Evolutionary conservation across 2,797 vertebrate genomes (phyloP), one percentile per base, ranked within the genome.

Genomic region (Mycteria americana): DNA sequence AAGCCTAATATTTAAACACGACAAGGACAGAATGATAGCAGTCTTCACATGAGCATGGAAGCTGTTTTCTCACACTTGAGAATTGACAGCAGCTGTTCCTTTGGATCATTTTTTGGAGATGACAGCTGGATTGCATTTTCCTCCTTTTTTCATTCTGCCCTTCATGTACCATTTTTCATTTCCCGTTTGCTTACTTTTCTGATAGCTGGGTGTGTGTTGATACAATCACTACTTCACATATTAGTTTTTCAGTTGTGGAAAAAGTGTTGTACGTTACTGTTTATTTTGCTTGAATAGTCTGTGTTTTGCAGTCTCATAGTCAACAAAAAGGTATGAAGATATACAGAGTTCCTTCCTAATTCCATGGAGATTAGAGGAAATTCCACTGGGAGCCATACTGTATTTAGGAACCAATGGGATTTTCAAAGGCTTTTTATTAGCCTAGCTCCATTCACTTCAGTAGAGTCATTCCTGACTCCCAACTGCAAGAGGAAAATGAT

Each of bases 1-100:
- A 89, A 64, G 50, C 15, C 75, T 91, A 87, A 77, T 94, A 95
- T 85, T 96, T 80, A 87, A 92, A 74, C 8, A 27, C 14, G 50
- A 41, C 68, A 72, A 68, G 81, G 60, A 83, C 15, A 67, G 73
- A 76, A 60, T 0, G 18, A 59, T 33, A 79, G 45, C 37, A 82
- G 39, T 10, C 51, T 70, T 82, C 76, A 79, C 30, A 19, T 0
- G 31, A 89, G 82, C 21, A 21, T 24, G 48, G 15, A 7, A 87
- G 13, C 11, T 57, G 25, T 53, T 92, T 88, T 63, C 67, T 85
- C 77, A 69, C 67, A 67, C 56, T 76, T 69, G 54, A 57, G 57
- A 72, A 50, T 0, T 60, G 63, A 67, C 37, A 85, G 77, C 15
- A 85, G 27, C 79, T 76, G n/a, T 16, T 77, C 51, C 37, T 77